These are phyloP conservation scores for Trypoxylon attenuatum DNA, from an alignment of 2,888 invertebrate species.

Conservation along the genomic window DNA sequence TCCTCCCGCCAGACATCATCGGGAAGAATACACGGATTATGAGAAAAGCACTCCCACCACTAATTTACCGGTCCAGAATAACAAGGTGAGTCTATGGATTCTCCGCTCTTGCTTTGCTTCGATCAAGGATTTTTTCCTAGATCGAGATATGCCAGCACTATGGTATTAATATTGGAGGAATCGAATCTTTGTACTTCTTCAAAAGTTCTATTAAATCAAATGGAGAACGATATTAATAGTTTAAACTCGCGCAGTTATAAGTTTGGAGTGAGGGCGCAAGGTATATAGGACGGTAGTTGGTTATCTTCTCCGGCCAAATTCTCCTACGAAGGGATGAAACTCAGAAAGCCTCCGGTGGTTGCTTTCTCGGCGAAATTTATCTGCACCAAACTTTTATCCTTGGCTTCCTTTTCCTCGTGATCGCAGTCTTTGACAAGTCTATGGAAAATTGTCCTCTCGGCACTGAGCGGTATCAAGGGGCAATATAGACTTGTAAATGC, in stretches of 20 bases:
- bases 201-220: conserved; percentile 2
- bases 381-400: conserved; percentile 1
- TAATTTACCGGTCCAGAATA: conserved; percentile 61
- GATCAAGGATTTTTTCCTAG: background rate
- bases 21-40: conserved; percentile 63
- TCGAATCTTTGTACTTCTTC: no score
- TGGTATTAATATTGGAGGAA: no score
- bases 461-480: conserved; percentile 9
- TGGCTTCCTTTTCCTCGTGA: background rate
- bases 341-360: conserved; percentile 1
- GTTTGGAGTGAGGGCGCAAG: background rate
- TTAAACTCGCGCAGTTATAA: conserved; percentile 13
- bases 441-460: background rate
- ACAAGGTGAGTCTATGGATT: conserved; percentile 60
- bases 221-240: background rate
- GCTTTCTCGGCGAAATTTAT: conserved; percentile 4
- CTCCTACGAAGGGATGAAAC: background rate
- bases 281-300: background rate
- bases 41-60: conserved; percentile 59
- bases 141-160: no score
- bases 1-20: conserved; percentile 57
- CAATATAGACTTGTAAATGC: background rate
- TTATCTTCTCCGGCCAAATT: conserved; percentile 12
- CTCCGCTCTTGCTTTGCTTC: background rate
- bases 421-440: background rate